Percentiles rank a stretch among this genome's conserved stretches.
These are phyloP conservation scores for Taurulus bubalis DNA, from an alignment of 2,113 vertebrate species.

Conservation along the genomic window DNA sequence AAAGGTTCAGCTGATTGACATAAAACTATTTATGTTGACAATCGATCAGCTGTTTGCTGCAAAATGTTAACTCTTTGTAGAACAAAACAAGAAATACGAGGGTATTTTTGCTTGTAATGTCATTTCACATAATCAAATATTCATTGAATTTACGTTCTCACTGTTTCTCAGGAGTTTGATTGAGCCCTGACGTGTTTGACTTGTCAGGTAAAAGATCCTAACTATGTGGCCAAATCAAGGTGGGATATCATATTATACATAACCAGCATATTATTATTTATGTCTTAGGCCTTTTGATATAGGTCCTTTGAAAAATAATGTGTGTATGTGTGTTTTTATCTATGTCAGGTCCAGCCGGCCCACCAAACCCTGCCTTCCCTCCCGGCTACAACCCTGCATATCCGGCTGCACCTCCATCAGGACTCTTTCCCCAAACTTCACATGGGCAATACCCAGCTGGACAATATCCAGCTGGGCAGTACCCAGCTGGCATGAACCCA, in stretches of 20 bases:
- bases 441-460: slow-evolving; percentile 34
- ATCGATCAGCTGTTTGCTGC: not conserved
- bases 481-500: slow-evolving; percentile 70
- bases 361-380: slow-evolving; percentile 73
- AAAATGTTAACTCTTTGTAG: not conserved
- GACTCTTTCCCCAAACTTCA: slow-evolving; percentile 70
- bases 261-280: not conserved
- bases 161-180: slow-evolving; percentile 26
- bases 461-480: slow-evolving; percentile 67
- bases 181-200: slow-evolving; percentile 6
- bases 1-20: not conserved
- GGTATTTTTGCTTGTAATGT: too few relatives aligned
- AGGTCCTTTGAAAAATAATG: not conserved
- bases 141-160: not conserved
- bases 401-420: slow-evolving; percentile 60
- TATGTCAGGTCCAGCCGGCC: slow-evolving; percentile 62
- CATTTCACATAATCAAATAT: not conserved
- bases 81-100: not conserved
- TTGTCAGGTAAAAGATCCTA: not conserved
- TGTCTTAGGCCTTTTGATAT: not conserved
- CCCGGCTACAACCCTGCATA: slow-evolving; percentile 75
- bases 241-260: slow-evolving; percentile 46
- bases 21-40: not conserved
- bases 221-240: slow-evolving; percentile 84
- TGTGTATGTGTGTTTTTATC: slow-evolving; percentile 8